These are phyloP conservation scores for Mormyrus hasselquistii DNA, from an alignment of 2,797 vertebrate species.

Conservation along the genomic window DNA sequence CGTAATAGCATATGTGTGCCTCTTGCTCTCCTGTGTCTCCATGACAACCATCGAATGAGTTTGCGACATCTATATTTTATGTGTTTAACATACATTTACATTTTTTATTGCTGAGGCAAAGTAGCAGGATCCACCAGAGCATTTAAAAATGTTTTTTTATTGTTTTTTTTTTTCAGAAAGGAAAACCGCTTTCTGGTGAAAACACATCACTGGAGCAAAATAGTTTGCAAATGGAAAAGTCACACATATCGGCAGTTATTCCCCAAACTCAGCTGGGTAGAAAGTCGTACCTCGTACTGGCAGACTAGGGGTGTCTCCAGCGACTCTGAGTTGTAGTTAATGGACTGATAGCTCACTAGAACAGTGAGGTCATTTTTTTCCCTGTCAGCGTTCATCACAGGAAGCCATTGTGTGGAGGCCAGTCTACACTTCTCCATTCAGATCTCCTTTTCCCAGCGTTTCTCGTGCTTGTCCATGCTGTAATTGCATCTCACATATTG, in stretches of 20 bases:
- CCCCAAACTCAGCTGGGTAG: background rate
- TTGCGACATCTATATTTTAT: constrained; percentile 13
- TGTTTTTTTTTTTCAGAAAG: background rate
- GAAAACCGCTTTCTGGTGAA: background rate
- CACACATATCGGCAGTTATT: background rate
- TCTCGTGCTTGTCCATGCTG: constrained; percentile 19
- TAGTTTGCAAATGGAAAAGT: background rate
- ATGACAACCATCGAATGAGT: constrained; percentile 8
- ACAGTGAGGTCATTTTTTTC: background rate
- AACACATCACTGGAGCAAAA: background rate
- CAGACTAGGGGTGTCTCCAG: background rate
- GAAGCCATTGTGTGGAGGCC: background rate
- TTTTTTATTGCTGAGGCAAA: background rate
- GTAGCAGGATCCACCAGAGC: background rate
- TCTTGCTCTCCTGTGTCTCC: background rate
- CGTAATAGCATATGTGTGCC: constrained; percentile 9
- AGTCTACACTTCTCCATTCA: constrained; percentile 43
- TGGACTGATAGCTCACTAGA: background rate
- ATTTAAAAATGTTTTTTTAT: background rate
- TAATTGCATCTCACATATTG: constrained; percentile 39
- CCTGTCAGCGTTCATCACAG: background rate
- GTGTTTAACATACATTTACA: constrained; percentile 18
- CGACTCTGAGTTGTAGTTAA: background rate
- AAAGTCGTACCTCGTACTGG: background rate
- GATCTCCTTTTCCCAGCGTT: constrained; percentile 40